A percentile compares a stretch with the other conserved stretches of the same genome.
These are phyloP conservation scores for Thymelicus lineola DNA, from an alignment of 2,888 invertebrate genomes.

Conservation along the genomic window DNA sequence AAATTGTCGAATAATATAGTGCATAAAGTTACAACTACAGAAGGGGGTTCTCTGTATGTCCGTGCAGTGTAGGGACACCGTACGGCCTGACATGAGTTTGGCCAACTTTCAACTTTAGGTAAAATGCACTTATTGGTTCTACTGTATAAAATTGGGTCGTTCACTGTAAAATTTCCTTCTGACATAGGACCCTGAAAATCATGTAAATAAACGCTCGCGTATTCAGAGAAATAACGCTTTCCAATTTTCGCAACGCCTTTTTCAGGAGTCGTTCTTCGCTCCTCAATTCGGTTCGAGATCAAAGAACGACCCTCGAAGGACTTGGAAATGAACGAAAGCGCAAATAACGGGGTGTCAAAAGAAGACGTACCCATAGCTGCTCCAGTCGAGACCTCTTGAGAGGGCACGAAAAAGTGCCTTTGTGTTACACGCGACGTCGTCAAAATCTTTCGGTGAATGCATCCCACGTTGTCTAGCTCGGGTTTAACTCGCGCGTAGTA, in stretches of 20 bases:
- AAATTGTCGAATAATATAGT: too few species aligned
- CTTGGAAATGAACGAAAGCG: constrained; percentile 38
- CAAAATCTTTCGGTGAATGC: constrained; percentile 37
- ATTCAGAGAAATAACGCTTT: constrained; percentile 17
- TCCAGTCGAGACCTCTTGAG: constrained; percentile 28
- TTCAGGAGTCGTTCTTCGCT: constrained; percentile 20
- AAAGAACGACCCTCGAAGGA: constrained; percentile 39
- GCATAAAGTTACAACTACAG: too few species aligned
- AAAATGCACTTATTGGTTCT: too few species aligned
- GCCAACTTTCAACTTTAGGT: too few species aligned
- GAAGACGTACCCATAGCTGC: constrained; percentile 42
- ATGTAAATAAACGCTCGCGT: constrained; percentile 25
- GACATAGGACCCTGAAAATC: neutral
- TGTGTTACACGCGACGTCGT: constrained; percentile 32
- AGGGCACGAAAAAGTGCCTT: constrained; percentile 31
- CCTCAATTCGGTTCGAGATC: constrained; percentile 33
- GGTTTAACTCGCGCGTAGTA: neutral
- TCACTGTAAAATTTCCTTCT: neutral
- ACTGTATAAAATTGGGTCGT: neutral
- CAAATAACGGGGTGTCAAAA: constrained; percentile 49
- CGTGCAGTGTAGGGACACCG: too few species aligned
- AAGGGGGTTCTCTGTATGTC: too few species aligned
- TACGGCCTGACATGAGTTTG: too few species aligned
- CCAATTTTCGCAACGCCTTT: constrained; percentile 34
- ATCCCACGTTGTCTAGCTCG: constrained; percentile 20